Evolutionary conservation across 2,113 vertebrate species (phyloP), one percentile per base, ranked within the genome.

Genomic region (Lampris incognitus): DNA sequence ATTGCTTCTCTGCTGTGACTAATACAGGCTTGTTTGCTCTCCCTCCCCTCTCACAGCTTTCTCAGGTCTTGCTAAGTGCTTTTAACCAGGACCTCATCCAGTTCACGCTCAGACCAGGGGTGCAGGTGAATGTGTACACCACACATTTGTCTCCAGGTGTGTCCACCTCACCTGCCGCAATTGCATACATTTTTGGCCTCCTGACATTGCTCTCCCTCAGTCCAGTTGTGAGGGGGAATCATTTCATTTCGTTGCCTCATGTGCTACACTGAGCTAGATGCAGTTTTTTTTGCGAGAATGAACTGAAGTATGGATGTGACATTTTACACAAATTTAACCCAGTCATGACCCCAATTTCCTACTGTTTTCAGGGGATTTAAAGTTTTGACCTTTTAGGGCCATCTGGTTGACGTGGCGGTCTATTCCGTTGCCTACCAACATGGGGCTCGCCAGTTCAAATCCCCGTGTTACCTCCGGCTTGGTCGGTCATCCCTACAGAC

Each of bases 31-130:
- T 74, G 83, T 81, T 70, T 65, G 55, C 80, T 85, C 74, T 76
- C 68, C 85, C 84, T 77, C 84, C 79, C 76, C 74, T 57, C 77
- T 85, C 67, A 39, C 59, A 92, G 91, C 88, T 92, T 63, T 92
- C 88, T 62, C 87, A 91, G 83, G 90, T 92, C 71, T 82, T 93
- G 87, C 84, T 93, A 81, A 92, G 90, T 89, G 92, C 92, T 78
- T 71, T 93, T 68, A 93, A 93, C 87, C 92, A 92, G 60, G 92
- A 92, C 83, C 89, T 93, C 56, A 75, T 93, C 84, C 87, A 90
- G 91, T 91, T 93, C 72, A 79, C 87, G 57, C 78, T 92, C 81
- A 90, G 72, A 46, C 87, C 88, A 0, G 90, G 91, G 66, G 81
- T 91, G 71, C 86, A 88, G 86, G 89, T 93, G 69, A 92, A 92